These are phyloP conservation scores for Tachina grossa DNA, from an alignment of 2,888 invertebrate species.

Conservation along the genomic window DNA sequence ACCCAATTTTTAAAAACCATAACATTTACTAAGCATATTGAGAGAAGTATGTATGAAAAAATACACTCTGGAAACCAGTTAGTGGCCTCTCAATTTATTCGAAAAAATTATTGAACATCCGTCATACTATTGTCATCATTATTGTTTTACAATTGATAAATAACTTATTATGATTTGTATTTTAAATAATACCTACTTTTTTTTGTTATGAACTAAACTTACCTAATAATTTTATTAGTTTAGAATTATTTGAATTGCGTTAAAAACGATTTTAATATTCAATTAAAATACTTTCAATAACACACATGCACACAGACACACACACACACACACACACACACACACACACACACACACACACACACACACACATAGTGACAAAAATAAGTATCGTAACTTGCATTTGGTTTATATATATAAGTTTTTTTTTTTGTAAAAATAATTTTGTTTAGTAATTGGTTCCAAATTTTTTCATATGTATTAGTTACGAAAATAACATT, in stretches of 20 bases:
- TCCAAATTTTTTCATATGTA: conserved; percentile 48
- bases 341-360: conserved; percentile 1
- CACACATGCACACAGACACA: conserved; percentile 2
- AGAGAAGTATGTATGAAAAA: no score
- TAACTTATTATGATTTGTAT: conserved; percentile 45
- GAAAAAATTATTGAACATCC: no score
- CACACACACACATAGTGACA: not conserved
- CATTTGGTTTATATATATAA: conserved; percentile 33
- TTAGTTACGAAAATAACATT: conserved; percentile 45
- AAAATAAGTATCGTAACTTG: conserved; percentile 7
- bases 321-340: not conserved
- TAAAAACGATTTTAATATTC: not conserved
- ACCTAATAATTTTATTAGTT: conserved; percentile 39
- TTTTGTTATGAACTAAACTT: conserved; percentile 44
- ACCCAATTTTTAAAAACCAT: no score
- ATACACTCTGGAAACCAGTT: no score
- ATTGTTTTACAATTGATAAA: conserved; percentile 12
- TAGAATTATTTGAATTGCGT: conserved; percentile 42
- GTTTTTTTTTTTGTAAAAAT: conserved; percentile 14
- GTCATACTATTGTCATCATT: no score
- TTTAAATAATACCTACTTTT: conserved; percentile 13
- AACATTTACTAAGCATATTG: no score
- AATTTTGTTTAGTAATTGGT: conserved; percentile 49
- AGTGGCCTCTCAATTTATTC: no score
- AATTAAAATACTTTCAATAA: not conserved